Conservation (phyloP, 2,113 vertebrate genomes). For the Ornithorhynchus anatinus region DNA sequence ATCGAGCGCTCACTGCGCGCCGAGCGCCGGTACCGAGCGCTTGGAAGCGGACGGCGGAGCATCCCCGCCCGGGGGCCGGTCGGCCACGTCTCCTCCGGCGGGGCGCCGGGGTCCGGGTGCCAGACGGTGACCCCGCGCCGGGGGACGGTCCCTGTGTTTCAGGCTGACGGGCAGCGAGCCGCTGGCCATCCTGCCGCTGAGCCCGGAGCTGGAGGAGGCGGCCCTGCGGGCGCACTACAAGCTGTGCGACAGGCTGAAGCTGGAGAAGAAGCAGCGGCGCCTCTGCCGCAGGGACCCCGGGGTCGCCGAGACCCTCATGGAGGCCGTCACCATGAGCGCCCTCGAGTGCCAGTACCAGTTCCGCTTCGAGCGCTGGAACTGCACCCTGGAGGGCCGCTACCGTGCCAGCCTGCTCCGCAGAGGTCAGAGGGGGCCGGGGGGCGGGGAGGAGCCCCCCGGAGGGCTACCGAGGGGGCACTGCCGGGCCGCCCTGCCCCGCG, state of each 20-base stretch:
- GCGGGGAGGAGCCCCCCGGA: neutral
- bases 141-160: neutral
- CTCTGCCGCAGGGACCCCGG: conserved; percentile 97
- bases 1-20: too few species aligned
- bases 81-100: too few species aligned
- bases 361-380: conserved; percentile 98
- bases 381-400: conserved; percentile 92
- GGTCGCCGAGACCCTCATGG: conserved; percentile 92
- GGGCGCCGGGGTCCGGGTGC: too few species aligned
- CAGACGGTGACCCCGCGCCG: too few species aligned
- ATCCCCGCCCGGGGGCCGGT: too few species aligned
- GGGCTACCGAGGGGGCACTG: too few species aligned
- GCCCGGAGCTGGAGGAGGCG: conserved; percentile 86
- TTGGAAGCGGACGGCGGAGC: too few species aligned
- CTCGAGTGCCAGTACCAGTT: conserved; percentile 98
- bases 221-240: conserved; percentile 90
- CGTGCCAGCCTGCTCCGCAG: conserved; percentile 91
- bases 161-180: conserved; percentile 97
- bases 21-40: too few species aligned
- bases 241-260: conserved; percentile 95
- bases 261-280: conserved; percentile 95
- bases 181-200: conserved; percentile 94
- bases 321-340: conserved; percentile 95
- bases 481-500: conserved; percentile 89
- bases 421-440: conserved; percentile 65